Evolutionary conservation across 2,113 vertebrate genomes (phyloP), one percentile per base, ranked within the genome.

Genomic region (Salvelinus alpinus): DNA sequence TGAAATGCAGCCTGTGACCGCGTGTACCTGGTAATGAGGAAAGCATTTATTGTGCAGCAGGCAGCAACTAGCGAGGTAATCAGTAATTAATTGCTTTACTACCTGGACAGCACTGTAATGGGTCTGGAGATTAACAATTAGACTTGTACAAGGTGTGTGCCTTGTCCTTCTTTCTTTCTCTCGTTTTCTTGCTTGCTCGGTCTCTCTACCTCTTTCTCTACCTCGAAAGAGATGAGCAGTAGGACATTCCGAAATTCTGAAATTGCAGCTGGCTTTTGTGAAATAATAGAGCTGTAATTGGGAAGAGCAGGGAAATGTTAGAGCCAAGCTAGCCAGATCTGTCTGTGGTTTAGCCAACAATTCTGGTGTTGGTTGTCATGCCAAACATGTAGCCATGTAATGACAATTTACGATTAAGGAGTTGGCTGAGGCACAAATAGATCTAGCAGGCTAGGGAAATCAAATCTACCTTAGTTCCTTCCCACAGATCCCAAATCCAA

Each of bases 11-110:
- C 14, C 51, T 80, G 78, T 85, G 87, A 86, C 85, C 12, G 31
- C 83, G 82, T 87, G 88, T 82, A 87, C 86, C 86, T 82, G 86
- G 69, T 89, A 90, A 91, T 91, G 87, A 88, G 86, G 85, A 87
- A 71, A 82, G 74, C 76, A 70, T 81, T 85, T 82, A 84, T 75
- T 76, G 79, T 78, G 79, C 82, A 82, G 70, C 76, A 54, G 51
- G 51, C 51, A 54, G 51, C 1, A 54, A 5, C 51, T 54, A 78
- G 80, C 83, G 64, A 72, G 85, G 74, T 75, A 74, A 83, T 87
- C 87, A 81, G 81, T 88, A 86, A 89, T 90, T 83, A 89, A 91
- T 87, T 87, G 87, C 85, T 84, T 83, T 70, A 75, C 77, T 80
- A 82, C 71, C 83, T 77, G 79, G 75, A 86, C 74, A 78, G 64